phyloP scores from a whole-genome alignment of 2,797 vertebrate species.

The Poecilia velifera region DNA sequence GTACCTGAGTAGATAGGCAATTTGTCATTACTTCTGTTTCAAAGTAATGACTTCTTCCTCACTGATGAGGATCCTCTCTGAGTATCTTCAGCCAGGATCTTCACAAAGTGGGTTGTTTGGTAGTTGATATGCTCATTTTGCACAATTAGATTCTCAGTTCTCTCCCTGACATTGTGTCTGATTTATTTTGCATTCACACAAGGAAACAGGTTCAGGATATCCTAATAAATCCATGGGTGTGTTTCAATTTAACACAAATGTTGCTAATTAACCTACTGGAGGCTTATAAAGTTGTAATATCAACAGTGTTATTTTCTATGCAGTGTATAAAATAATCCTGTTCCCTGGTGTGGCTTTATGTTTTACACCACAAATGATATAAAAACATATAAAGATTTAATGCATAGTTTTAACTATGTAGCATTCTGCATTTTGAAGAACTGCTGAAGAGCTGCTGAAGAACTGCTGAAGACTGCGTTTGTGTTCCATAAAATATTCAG shows the following conservation, averaged over 20 bases:
- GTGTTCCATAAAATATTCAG: constrained; percentile 76
- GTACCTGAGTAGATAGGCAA: not conserved
- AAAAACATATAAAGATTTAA: not conserved
- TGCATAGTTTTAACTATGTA: not conserved
- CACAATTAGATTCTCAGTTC: not conserved
- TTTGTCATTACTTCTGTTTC: not conserved
- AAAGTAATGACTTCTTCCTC: not conserved
- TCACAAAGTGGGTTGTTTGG: not conserved
- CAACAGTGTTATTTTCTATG: not conserved
- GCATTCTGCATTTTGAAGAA: constrained; percentile 35
- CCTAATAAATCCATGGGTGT: not conserved
- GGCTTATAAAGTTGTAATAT: not conserved
- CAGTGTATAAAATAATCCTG: not conserved
- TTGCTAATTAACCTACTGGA: not conserved
- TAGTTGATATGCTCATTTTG: not conserved
- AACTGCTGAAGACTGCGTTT: constrained; percentile 49
- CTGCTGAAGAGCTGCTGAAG: constrained; percentile 36
- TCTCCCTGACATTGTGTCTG: not conserved
- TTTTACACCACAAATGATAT: not conserved
- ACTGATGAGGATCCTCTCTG: not conserved
- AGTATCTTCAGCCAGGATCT: not conserved
- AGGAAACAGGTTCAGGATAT: not conserved
- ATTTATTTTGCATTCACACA: not conserved
- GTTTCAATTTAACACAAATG: not conserved
- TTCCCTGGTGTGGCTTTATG: not conserved